These are phyloP conservation scores for Heliconius aoede DNA, from an alignment of 2,888 invertebrate genomes.

Conservation along the genomic window DNA sequence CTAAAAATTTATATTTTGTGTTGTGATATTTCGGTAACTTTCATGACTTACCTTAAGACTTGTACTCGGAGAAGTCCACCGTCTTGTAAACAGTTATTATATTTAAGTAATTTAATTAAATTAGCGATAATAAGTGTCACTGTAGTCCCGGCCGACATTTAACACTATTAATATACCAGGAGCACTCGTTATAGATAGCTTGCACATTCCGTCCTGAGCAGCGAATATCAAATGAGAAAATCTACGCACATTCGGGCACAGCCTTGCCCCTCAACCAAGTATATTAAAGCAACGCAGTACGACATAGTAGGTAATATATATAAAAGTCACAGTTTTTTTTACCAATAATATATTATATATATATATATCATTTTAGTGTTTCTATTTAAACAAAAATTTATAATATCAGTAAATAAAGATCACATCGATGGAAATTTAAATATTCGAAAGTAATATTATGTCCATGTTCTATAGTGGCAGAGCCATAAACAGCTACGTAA, in stretches of 20 bases:
- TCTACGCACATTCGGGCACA: constrained; percentile 57
- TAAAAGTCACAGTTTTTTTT: background rate
- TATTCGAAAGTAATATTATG: background rate
- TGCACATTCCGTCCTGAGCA: constrained; percentile 62
- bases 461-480: background rate
- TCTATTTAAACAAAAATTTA: background rate
- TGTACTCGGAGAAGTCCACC: background rate
- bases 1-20: background rate
- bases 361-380: background rate
- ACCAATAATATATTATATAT: background rate
- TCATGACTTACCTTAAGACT: constrained; percentile 20
- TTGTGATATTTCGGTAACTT: background rate
- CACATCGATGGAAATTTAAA: background rate
- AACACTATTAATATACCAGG: constrained; percentile 68
- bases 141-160: constrained; percentile 56
- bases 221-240: constrained; percentile 77
- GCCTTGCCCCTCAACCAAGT: constrained; percentile 36
- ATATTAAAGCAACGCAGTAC: constrained; percentile 18
- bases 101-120: background rate
- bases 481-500: constrained; percentile 6
- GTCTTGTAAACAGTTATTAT: background rate
- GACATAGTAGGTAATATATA: background rate
- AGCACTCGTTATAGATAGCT: constrained; percentile 62
- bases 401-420: background rate
- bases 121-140: constrained; percentile 50